Evolutionary conservation across 2,797 vertebrate genomes (phyloP).

Genomic region (Ceyx erithaca): DNA sequence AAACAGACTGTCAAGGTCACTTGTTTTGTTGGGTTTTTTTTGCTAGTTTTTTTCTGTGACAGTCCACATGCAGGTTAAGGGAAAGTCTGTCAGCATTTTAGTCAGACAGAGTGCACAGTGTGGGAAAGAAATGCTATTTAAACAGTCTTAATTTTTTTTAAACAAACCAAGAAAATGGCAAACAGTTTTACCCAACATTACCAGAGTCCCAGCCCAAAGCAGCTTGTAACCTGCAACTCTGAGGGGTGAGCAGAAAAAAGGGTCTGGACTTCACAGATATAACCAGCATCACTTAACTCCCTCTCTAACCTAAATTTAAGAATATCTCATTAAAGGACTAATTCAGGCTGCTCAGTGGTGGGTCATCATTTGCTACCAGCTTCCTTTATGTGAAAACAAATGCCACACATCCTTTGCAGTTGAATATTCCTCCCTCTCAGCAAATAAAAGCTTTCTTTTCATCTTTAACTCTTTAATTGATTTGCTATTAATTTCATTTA

Average conservation of each 20-base stretch:
- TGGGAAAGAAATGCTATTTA: neutral
- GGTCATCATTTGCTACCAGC: neutral
- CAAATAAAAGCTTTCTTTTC: neutral
- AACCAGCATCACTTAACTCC: neutral
- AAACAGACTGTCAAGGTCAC: neutral
- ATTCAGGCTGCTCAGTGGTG: neutral
- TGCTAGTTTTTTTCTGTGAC: neutral
- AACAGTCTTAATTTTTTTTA: neutral
- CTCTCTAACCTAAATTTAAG: neutral
- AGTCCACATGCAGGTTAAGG: neutral
- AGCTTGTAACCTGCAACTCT: neutral
- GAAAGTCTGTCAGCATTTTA: neutral
- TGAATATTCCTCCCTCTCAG: neutral
- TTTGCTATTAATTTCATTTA: neutral
- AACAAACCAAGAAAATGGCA: neutral
- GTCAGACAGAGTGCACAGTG: neutral
- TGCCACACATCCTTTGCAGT: neutral
- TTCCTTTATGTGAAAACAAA: neutral
- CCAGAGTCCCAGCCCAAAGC: neutral
- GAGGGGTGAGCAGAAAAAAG: neutral
- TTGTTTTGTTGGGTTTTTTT: neutral
- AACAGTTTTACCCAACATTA: neutral
- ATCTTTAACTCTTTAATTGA: conserved; percentile 2
- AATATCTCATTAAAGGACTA: neutral
- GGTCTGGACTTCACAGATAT: neutral